Conservation (phyloP, 2,888 invertebrate species). For the Odiellus spinosus region DNA sequence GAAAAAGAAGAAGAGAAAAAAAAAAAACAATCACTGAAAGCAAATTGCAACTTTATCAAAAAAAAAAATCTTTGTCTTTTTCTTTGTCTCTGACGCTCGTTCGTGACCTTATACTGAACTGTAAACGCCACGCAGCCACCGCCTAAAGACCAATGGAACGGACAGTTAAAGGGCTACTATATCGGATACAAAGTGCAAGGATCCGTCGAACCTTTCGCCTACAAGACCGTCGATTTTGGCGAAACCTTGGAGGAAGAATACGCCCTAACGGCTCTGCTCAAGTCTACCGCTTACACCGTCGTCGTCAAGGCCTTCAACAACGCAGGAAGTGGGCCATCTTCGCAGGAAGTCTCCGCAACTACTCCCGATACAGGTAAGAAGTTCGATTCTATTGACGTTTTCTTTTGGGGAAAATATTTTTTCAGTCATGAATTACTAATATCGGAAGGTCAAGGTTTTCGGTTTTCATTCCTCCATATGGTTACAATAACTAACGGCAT, state of each 20-base stretch:
- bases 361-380: constrained; percentile 13
- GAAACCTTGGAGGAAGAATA: constrained; percentile 6
- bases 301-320: constrained; percentile 13
- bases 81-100: no score
- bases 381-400: no score
- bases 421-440: no score
- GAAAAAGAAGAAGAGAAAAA: no score
- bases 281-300: constrained; percentile 7
- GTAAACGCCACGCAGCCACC: constrained; percentile 5
- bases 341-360: constrained; percentile 11
- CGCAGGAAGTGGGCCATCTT: constrained; percentile 14
- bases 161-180: constrained; percentile 14
- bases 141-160: constrained; percentile 15
- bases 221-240: constrained; percentile 7
- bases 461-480: no score
- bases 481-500: no score
- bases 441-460: no score
- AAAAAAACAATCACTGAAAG: no score
- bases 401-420: no score
- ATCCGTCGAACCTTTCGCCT: constrained; percentile 3
- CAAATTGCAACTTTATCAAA: no score
- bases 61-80: no score
- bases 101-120: no score
- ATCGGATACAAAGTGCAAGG: constrained; percentile 10
- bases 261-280: constrained; percentile 4